Conservation (phyloP, 2,113 vertebrate genomes). For the Peromyscus leucopus region DNA sequence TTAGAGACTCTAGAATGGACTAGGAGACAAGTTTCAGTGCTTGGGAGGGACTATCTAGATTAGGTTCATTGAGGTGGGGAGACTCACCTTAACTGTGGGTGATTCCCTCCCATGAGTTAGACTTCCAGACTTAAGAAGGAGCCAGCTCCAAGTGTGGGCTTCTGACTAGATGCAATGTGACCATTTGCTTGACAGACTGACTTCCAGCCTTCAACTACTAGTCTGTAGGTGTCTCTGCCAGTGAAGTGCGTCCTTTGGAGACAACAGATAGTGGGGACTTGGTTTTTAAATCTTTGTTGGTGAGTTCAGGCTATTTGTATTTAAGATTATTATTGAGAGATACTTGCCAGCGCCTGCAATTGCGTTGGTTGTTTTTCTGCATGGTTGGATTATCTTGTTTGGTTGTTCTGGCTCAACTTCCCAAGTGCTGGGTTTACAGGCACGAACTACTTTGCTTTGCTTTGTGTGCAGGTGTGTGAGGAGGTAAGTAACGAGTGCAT, state of each 20-base stretch:
- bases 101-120: neutral
- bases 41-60: neutral
- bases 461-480: neutral
- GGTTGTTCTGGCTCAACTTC: neutral
- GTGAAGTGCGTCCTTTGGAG: neutral
- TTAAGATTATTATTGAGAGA: neutral
- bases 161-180: neutral
- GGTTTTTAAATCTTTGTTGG: neutral
- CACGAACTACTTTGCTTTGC: neutral
- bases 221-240: neutral
- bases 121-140: neutral
- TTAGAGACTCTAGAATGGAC: neutral
- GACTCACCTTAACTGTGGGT: neutral
- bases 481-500: neutral
- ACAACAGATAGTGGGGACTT: neutral
- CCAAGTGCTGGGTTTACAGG: neutral
- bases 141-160: neutral
- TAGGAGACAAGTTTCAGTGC: neutral
- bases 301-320: neutral
- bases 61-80: neutral
- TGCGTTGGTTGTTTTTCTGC: neutral
- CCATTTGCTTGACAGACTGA: neutral
- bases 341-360: neutral
- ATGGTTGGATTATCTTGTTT: neutral
- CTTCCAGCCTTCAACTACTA: neutral